Percentiles rank a stretch among this genome's conserved stretches.
phyloP scores from a whole-genome alignment of 2,797 vertebrate species.

The Pterois miles region DNA sequence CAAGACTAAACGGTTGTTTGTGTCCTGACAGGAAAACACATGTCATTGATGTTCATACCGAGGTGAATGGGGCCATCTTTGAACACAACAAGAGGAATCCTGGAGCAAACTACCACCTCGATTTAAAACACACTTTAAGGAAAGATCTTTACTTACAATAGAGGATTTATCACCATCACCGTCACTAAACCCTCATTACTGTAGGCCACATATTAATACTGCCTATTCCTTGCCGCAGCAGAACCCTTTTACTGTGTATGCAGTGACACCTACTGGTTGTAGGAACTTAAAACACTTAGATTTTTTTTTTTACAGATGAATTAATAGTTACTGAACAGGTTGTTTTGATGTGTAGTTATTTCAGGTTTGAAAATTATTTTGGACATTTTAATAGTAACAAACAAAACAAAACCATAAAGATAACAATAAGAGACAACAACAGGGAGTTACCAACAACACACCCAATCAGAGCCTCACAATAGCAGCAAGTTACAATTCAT shows the following conservation, averaged over 20 bases:
- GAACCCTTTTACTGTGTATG: slow-evolving; percentile 10
- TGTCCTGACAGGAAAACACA: slow-evolving; percentile 82
- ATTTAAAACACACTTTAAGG: slow-evolving; percentile 88
- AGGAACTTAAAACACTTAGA: neutral
- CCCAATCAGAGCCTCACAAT: neutral
- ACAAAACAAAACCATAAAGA: neutral
- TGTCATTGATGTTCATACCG: slow-evolving; percentile 85
- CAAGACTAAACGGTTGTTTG: slow-evolving; percentile 31
- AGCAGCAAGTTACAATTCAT: neutral
- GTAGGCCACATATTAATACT: accelerated
- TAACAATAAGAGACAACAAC: neutral
- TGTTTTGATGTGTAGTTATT: slow-evolving; percentile 7
- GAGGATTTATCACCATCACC: neutral
- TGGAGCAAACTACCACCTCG: slow-evolving; percentile 76
- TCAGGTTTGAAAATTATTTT: neutral
- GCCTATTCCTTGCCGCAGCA: neutral
- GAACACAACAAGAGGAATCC: slow-evolving; percentile 81
- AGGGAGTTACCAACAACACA: neutral
- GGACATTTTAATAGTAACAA: neutral
- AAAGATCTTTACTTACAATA: slow-evolving; percentile 84
- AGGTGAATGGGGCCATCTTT: slow-evolving; percentile 84
- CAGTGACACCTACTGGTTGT: slow-evolving; percentile 57
- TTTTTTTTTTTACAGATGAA: neutral
- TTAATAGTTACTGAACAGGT: neutral
- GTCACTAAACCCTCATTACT: neutral